Conservation (phyloP, 1,140 invertebrate species). For the Macrostomum lignano region DNA sequence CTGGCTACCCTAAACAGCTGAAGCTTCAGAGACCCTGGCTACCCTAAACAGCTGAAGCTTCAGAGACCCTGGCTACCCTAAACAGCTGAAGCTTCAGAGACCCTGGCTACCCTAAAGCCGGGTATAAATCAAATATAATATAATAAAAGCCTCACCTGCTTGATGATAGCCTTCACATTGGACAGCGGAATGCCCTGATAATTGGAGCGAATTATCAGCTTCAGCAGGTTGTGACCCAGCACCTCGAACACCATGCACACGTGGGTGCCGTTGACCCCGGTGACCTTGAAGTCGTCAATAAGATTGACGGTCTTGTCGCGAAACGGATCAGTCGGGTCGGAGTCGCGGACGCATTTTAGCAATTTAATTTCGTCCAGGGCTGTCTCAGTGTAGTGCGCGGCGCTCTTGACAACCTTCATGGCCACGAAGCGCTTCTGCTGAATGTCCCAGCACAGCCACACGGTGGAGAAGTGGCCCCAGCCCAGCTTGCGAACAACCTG, state of each 20-base stretch:
- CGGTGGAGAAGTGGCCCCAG: slow-evolving; percentile 92
- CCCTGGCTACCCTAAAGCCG: no score
- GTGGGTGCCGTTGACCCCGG: slow-evolving; percentile 62
- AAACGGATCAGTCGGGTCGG: slow-evolving; percentile 41
- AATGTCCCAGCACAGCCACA: slow-evolving; percentile 86
- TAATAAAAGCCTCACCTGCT: slow-evolving; percentile 38
- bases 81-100: no score
- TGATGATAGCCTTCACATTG: slow-evolving; percentile 76
- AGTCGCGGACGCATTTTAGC: slow-evolving; percentile 42
- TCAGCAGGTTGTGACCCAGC: slow-evolving; percentile 76
- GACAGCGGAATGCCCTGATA: slow-evolving; percentile 76
- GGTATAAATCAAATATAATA: no score
- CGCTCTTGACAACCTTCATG: slow-evolving; percentile 89
- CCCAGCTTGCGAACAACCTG: slow-evolving; percentile 77
- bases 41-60: no score
- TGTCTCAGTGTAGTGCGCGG: slow-evolving; percentile 83
- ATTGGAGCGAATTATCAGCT: slow-evolving; percentile 84
- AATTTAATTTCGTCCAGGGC: slow-evolving; percentile 93
- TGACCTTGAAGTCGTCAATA: slow-evolving; percentile 81
- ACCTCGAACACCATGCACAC: slow-evolving; percentile 86
- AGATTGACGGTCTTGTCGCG: slow-evolving; percentile 80
- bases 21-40: no score
- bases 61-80: no score
- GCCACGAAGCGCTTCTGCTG: slow-evolving; percentile 55
- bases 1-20: no score